Percentiles rank a stretch among this genome's conserved stretches.
phyloP scores from a whole-genome alignment of 2,797 vertebrate genomes.

The Coracias cyanogaster region DNA sequence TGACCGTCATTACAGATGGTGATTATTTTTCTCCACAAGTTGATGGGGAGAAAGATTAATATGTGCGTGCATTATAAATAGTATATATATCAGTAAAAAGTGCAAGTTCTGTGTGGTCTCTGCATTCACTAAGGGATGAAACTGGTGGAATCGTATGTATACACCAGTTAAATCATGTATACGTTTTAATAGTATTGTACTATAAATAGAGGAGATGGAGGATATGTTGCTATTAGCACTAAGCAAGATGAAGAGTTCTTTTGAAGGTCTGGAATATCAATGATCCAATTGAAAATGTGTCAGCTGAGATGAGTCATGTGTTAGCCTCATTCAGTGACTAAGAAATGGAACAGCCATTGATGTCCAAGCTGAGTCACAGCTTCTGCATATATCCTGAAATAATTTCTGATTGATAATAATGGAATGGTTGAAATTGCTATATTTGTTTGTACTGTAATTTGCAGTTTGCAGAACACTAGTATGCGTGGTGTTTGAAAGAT shows the following conservation, averaged over 20 bases:
- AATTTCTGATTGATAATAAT: slow-evolving; percentile 38
- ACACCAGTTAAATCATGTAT: neutral
- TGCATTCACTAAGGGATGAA: neutral
- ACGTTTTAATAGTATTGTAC: neutral
- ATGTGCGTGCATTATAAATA: neutral
- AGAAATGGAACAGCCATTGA: neutral
- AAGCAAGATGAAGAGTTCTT: slow-evolving; percentile 44
- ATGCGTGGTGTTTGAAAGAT: neutral
- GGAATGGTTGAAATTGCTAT: neutral
- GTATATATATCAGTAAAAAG: neutral
- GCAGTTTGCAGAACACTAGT: neutral
- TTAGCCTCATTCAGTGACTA: slow-evolving; percentile 49
- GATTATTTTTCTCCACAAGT: neutral
- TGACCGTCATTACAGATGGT: neutral
- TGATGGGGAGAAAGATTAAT: neutral
- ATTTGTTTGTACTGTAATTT: slow-evolving; percentile 9
- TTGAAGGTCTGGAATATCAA: slow-evolving; percentile 54
- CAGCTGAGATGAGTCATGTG: slow-evolving; percentile 56
- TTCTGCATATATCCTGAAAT: slow-evolving; percentile 31
- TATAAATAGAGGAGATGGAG: neutral
- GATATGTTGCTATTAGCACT: neutral
- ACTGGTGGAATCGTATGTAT: neutral
- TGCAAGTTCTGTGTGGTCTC: neutral
- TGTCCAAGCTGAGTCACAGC: slow-evolving; percentile 66
- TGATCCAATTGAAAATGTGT: slow-evolving; percentile 51